Conservation (phyloP, 2,888 invertebrate species). For the Phortica magna region DNA sequence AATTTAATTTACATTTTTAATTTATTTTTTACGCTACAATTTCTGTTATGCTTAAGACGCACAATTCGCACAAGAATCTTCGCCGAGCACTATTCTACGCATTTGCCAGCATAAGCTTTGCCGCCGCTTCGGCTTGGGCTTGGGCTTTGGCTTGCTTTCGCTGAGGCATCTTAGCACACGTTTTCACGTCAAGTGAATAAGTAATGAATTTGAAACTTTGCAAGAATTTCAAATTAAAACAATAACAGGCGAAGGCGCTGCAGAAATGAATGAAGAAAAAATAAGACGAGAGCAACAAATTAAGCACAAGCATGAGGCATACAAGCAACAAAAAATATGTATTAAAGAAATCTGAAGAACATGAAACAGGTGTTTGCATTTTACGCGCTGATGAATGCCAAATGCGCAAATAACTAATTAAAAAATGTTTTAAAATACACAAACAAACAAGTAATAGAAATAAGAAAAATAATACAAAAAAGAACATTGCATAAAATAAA, state of each 20-base stretch:
- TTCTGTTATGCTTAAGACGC: neutral
- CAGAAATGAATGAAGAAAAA: neutral
- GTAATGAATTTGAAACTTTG: constrained; percentile 74
- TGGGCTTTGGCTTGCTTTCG: neutral
- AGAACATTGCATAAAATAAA: neutral
- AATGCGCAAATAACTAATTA: constrained; percentile 43
- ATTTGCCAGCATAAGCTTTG: constrained; percentile 28
- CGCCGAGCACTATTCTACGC: neutral
- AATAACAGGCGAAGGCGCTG: constrained; percentile 61
- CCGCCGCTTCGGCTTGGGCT: constrained; percentile 32
- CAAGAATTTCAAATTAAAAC: constrained; percentile 74
- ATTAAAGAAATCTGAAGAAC: constrained; percentile 42
- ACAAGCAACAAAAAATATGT: constrained; percentile 26
- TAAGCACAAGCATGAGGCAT: neutral
- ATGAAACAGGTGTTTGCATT: constrained; percentile 57
- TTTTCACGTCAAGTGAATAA: constrained; percentile 71
- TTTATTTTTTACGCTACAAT: constrained; percentile 57
- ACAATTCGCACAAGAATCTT: constrained; percentile 17
- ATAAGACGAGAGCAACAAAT: constrained; percentile 37
- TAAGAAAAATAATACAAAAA: neutral
- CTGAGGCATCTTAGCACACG: constrained; percentile 29
- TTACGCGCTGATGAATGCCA: constrained; percentile 36
- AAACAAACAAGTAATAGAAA: neutral
- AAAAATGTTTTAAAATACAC: constrained; percentile 26
- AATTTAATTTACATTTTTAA: constrained; percentile 75